phyloP scores from a whole-genome alignment of 2,888 invertebrate genomes.

The Cotesia congregata region DNA sequence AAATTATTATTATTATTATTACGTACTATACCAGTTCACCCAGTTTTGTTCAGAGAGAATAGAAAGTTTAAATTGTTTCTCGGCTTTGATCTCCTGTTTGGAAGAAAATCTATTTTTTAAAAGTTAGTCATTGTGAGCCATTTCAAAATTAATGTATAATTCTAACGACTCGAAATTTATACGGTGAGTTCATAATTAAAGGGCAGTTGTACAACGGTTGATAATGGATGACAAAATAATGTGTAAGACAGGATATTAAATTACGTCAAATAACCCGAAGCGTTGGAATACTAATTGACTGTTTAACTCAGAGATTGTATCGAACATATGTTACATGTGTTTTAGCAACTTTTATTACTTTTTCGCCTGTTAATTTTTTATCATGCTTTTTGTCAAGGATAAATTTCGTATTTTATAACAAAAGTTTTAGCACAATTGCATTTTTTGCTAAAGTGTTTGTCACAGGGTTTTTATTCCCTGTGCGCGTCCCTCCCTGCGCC shows the following conservation, averaged over 20 bases:
- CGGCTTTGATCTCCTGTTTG: background rate
- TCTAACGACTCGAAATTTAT: constrained; percentile 2
- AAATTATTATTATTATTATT: too few relatives aligned
- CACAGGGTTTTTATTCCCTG: too few relatives aligned
- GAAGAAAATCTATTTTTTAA: background rate
- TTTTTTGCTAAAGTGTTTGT: background rate
- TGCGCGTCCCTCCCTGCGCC: too few relatives aligned
- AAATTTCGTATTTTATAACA: background rate
- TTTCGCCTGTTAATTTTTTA: constrained; percentile 15
- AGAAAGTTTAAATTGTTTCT: background rate
- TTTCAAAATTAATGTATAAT: constrained; percentile 4
- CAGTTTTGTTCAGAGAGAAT: too few relatives aligned
- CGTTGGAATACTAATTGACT: constrained; percentile 52
- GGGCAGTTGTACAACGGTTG: constrained; percentile 38
- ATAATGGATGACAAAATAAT: constrained; percentile 51
- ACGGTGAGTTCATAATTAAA: constrained; percentile 19
- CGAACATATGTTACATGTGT: constrained; percentile 36
- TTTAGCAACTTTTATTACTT: constrained; percentile 16
- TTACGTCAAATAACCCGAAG: constrained; percentile 56
- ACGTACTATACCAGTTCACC: too few relatives aligned
- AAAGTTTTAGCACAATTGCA: background rate
- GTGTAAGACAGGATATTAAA: constrained; percentile 56
- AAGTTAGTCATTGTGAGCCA: too few relatives aligned
- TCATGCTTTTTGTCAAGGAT: background rate
- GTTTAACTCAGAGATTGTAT: constrained; percentile 54